These are phyloP conservation scores for Fopius arisanus DNA, from an alignment of 1,140 invertebrate species.

Conservation along the genomic window DNA sequence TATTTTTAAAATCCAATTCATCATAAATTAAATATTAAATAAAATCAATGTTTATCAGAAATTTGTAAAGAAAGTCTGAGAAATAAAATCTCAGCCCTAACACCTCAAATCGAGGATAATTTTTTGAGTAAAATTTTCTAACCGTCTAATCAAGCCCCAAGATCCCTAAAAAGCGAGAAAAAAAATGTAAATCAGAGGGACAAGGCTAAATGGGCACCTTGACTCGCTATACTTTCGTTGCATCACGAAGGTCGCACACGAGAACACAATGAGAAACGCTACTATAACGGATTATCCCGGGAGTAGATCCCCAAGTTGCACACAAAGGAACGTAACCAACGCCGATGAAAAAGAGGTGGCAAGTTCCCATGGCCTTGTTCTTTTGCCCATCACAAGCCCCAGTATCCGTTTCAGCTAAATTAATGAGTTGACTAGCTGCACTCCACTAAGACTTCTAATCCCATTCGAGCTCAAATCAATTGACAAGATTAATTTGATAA, in stretches of 20 bases:
- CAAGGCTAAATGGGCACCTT: constrained; percentile 32
- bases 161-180: neutral
- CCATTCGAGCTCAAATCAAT: neutral
- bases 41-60: too few species aligned
- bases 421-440: constrained; percentile 16
- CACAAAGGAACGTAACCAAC: constrained; percentile 10
- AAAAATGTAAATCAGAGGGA: constrained; percentile 2
- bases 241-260: constrained; percentile 20
- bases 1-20: too few species aligned
- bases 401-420: constrained; percentile 31
- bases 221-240: constrained; percentile 38
- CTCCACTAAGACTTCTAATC: neutral
- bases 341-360: constrained; percentile 17
- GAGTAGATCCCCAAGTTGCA: neutral
- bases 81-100: too few species aligned
- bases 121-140: too few species aligned
- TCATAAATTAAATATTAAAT: too few species aligned
- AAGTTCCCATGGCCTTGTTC: constrained; percentile 41
- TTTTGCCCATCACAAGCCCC: constrained; percentile 15
- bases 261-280: constrained; percentile 43
- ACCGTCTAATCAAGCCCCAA: too few species aligned
- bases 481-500: constrained; percentile 13
- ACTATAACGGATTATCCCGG: constrained; percentile 47
- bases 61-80: too few species aligned
- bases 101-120: too few species aligned